Percentiles rank a stretch among this genome's conserved stretches.
Evolutionary conservation across 1,140 invertebrate species (phyloP).

Genomic region (Epicauta chinensis): DNA sequence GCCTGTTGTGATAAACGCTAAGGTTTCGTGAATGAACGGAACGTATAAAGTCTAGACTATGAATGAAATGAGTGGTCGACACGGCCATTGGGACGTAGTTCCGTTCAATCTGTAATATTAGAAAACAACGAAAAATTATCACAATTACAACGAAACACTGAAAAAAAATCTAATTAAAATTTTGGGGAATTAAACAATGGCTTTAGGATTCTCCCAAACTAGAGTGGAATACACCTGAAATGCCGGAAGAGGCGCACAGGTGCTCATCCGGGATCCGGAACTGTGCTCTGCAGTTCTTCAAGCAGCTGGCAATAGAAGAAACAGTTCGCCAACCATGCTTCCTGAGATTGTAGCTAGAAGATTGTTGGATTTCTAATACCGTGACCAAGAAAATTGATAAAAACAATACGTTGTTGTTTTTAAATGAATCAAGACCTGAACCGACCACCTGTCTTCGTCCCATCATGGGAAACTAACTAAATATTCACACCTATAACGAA

Average conservation of each 20-base stretch:
- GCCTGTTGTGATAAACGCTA: conserved; percentile 16
- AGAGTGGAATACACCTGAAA: conserved; percentile 15
- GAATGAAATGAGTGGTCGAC: conserved; percentile 23
- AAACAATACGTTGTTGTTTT: too few relatives aligned
- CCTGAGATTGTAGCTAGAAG: neutral
- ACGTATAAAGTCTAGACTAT: conserved; percentile 23
- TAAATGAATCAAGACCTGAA: too few relatives aligned
- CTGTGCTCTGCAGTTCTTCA: conserved; percentile 23
- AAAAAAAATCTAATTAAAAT: neutral
- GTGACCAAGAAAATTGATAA: too few relatives aligned
- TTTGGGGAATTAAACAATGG: neutral
- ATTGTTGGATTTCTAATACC: too few relatives aligned
- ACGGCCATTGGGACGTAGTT: conserved; percentile 25
- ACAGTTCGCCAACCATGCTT: conserved; percentile 22
- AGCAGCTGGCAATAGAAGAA: conserved; percentile 17
- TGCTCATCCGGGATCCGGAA: conserved; percentile 22
- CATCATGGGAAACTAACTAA: too few relatives aligned
- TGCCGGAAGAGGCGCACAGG: conserved; percentile 19
- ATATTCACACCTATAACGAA: too few relatives aligned
- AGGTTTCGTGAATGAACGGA: conserved; percentile 21
- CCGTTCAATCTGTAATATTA: conserved; percentile 17
- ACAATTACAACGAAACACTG: too few relatives aligned
- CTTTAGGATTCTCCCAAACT: neutral
- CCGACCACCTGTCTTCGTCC: too few relatives aligned
- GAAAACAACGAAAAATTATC: neutral